Conservation (phyloP, 2,797 vertebrate species). For the Sciurus carolinensis region DNA sequence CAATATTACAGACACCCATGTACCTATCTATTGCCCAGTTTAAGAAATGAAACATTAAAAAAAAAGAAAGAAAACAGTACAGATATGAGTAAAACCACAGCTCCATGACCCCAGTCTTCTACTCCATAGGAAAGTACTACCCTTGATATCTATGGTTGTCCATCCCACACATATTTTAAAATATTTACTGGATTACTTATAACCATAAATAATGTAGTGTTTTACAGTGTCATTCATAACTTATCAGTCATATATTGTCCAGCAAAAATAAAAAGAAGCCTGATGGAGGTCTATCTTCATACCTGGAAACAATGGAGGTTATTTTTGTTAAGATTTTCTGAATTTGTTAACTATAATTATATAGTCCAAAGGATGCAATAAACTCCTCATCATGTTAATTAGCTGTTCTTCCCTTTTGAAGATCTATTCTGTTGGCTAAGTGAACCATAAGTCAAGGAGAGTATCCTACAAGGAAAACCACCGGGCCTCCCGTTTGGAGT, state of each 20-base stretch:
- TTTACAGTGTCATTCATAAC: slow-evolving; percentile 85
- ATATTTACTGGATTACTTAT: not conserved
- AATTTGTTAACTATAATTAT: slow-evolving; percentile 79
- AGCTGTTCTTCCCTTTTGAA: slow-evolving; percentile 77
- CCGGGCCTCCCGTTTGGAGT: too few relatives aligned
- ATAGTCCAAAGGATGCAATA: slow-evolving; percentile 71
- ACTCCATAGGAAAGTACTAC: not conserved
- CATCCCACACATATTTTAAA: not conserved
- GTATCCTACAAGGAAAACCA: too few relatives aligned
- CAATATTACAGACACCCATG: not conserved
- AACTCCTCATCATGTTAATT: slow-evolving; percentile 73
- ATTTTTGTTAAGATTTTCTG: slow-evolving; percentile 77
- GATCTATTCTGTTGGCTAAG: slow-evolving; percentile 79
- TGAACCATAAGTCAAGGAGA: not conserved
- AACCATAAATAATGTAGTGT: slow-evolving; percentile 78
- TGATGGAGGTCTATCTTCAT: slow-evolving; percentile 82
- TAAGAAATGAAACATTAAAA: not conserved
- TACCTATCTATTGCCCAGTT: not conserved
- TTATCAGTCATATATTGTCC: slow-evolving; percentile 70
- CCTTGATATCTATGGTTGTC: not conserved
- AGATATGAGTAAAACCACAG: not conserved
- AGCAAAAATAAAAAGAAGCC: slow-evolving; percentile 71
- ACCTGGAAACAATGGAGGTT: slow-evolving; percentile 70
- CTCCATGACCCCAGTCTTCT: not conserved
- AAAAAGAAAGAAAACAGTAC: not conserved